A percentile compares a stretch with the other conserved stretches of the same genome.
These are phyloP conservation scores for Dendrolimus houi DNA, from an alignment of 2,888 invertebrate species.

Conservation along the genomic window DNA sequence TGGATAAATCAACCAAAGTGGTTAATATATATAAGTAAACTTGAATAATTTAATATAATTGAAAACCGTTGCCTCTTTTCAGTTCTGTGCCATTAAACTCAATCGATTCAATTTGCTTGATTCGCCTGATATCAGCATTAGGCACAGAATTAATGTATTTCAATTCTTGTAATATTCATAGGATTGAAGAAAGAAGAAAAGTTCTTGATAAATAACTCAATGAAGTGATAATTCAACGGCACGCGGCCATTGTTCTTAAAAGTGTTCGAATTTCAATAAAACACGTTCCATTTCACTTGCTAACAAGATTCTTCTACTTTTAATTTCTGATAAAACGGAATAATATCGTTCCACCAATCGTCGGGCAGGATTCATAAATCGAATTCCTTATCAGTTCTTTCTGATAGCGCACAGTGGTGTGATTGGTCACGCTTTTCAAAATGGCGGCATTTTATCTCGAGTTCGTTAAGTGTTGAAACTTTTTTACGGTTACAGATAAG, in stretches of 20 bases:
- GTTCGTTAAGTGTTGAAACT: slow-evolving; percentile 46
- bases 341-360: slow-evolving; percentile 51
- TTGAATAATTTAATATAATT: too few species aligned
- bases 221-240: too few species aligned
- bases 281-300: slow-evolving; percentile 41
- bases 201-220: too few species aligned
- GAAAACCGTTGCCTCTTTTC: too few species aligned
- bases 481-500: slow-evolving; percentile 45
- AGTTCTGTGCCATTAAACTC: too few species aligned
- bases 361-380: slow-evolving; percentile 51
- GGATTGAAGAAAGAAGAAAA: too few species aligned
- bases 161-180: too few species aligned
- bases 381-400: slow-evolving; percentile 56
- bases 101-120: too few species aligned
- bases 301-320: slow-evolving; percentile 51
- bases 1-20: too few species aligned
- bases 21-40: too few species aligned
- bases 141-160: too few species aligned
- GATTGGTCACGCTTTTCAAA: slow-evolving; percentile 65
- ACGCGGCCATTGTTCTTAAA: neutral
- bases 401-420: slow-evolving; percentile 50
- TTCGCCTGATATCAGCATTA: too few species aligned
- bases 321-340: slow-evolving; percentile 44
- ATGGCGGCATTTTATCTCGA: slow-evolving; percentile 55
- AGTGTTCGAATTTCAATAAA: slow-evolving; percentile 23